These are phyloP conservation scores for Sarotherodon lohbergeri DNA, from an alignment of 2,113 vertebrate species.

Conservation along the genomic window DNA sequence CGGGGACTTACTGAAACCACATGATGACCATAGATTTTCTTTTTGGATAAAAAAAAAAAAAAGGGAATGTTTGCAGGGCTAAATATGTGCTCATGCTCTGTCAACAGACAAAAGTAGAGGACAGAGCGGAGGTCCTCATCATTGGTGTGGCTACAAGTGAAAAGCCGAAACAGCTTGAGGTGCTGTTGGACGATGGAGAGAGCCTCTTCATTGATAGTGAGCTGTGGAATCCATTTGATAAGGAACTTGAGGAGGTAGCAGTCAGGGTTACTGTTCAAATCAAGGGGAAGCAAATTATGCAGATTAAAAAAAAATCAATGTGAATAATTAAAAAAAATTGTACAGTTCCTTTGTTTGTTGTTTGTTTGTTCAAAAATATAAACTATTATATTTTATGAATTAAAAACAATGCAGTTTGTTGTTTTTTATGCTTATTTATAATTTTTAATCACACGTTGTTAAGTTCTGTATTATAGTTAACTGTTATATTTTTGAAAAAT, in stretches of 20 bases:
- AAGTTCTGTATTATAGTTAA: neutral
- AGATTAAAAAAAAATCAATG: neutral
- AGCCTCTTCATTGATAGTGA: neutral
- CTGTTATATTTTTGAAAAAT: neutral
- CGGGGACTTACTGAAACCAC: neutral
- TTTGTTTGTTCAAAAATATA: neutral
- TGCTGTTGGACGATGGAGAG: neutral
- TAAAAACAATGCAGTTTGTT: neutral
- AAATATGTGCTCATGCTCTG: neutral
- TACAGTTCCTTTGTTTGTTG: neutral
- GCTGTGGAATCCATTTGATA: neutral
- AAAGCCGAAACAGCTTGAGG: neutral
- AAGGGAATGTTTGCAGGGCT: neutral
- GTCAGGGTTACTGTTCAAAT: neutral
- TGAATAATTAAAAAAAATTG: neutral
- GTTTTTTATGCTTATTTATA: neutral
- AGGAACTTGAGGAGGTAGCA: neutral
- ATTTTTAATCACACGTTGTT: neutral
- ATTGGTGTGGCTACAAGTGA: neutral
- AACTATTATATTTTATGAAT: neutral
- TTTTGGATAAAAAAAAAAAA: neutral
- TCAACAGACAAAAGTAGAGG: neutral
- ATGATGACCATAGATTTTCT: neutral
- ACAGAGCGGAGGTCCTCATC: neutral
- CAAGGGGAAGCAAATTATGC: accelerated